Evolutionary conservation across 2,797 vertebrate species (phyloP).

Genomic region (Notolepis coatsorum): DNA sequence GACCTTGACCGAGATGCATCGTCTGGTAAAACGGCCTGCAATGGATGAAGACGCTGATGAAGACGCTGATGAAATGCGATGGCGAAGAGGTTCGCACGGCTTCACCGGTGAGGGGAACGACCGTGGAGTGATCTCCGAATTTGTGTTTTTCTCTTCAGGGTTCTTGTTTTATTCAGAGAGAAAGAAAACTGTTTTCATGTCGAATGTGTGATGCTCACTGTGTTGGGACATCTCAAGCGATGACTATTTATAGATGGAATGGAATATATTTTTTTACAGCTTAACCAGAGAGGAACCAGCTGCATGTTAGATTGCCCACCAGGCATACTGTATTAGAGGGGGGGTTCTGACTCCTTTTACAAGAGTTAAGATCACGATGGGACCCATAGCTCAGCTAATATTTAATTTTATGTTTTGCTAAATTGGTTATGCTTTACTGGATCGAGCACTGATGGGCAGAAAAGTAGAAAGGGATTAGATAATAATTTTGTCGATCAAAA

Average conservation of each 20-base stretch:
- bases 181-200: constrained; percentile 11
- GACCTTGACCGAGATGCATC: constrained; percentile 62
- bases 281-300: not conserved
- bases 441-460: too few relatives aligned
- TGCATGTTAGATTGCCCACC: too few relatives aligned
- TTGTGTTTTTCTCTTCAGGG: constrained; percentile 8
- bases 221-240: not conserved
- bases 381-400: too few relatives aligned
- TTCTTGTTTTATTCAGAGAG: not conserved
- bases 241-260: constrained; percentile 11
- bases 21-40: constrained; percentile 41
- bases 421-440: too few relatives aligned
- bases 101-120: constrained; percentile 58
- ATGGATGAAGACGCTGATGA: constrained; percentile 73
- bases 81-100: constrained; percentile 45
- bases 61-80: constrained; percentile 72
- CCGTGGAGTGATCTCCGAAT: constrained; percentile 34
- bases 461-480: too few relatives aligned
- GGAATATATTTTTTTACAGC: not conserved
- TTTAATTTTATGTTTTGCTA: too few relatives aligned
- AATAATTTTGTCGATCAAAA: too few relatives aligned
- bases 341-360: too few relatives aligned
- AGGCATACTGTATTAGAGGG: too few relatives aligned
- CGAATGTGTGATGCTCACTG: not conserved
- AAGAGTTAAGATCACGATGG: too few relatives aligned